These are phyloP conservation scores for Drosophila nebulosa DNA, from an alignment of 1,140 invertebrate species.

Conservation along the genomic window DNA sequence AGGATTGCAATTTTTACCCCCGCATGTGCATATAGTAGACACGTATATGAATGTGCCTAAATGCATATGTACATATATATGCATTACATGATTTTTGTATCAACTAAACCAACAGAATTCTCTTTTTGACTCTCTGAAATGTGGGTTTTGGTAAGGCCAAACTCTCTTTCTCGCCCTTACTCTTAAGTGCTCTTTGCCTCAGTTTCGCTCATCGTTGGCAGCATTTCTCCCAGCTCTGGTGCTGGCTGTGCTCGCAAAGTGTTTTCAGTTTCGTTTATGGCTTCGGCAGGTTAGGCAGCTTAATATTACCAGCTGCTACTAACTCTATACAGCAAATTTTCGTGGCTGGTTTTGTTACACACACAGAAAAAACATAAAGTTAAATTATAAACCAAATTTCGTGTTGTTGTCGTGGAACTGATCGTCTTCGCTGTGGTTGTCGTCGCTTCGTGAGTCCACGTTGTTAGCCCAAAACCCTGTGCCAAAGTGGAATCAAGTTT, in stretches of 20 bases:
- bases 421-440: conserved; percentile 5
- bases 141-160: neutral
- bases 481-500: conserved; percentile 19
- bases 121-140: neutral
- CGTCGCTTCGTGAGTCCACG: conserved; percentile 25
- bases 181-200: neutral
- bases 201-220: conserved; percentile 32
- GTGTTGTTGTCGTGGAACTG: conserved; percentile 48
- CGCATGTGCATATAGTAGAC: neutral
- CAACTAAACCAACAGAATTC: conserved; percentile 17
- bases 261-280: conserved; percentile 70
- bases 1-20: neutral
- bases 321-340: conserved; percentile 29
- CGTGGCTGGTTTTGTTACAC: conserved; percentile 41
- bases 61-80: neutral
- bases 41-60: neutral
- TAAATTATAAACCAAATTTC: conserved; percentile 62
- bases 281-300: conserved; percentile 64
- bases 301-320: conserved; percentile 21
- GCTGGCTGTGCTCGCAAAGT: conserved; percentile 27
- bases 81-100: conserved; percentile 32
- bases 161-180: neutral
- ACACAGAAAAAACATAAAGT: conserved; percentile 29
- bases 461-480: conserved; percentile 25
- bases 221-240: conserved; percentile 34